Percentiles rank a stretch among this genome's conserved stretches.
Conservation (phyloP, 92 coral and sea anemone species). For the Desmophyllum pertusum region DNA sequence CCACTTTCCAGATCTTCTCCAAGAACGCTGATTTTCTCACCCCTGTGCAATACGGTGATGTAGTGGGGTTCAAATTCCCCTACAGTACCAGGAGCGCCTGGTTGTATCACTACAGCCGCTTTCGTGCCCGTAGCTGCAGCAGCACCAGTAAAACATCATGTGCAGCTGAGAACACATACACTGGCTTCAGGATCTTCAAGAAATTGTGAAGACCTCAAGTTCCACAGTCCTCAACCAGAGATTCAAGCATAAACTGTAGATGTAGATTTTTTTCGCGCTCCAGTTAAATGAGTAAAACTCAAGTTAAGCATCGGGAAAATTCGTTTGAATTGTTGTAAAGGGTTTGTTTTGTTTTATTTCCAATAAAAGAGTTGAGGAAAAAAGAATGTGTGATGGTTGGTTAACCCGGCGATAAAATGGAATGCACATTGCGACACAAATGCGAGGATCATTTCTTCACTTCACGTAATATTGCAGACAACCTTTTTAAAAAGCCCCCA, state of each 20-base stretch:
- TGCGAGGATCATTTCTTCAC: no score
- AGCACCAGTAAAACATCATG: slow-evolving; percentile 42
- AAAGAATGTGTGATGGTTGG: neutral
- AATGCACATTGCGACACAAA: no score
- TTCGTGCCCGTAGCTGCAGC: slow-evolving; percentile 53
- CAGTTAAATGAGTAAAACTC: neutral
- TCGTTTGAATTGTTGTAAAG: neutral
- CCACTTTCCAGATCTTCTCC: slow-evolving; percentile 68
- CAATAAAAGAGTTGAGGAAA: slow-evolving; percentile 11
- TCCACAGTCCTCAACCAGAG: slow-evolving; percentile 1
- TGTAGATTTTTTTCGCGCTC: neutral
- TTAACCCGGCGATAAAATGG: no score
- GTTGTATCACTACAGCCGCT: slow-evolving; percentile 47
- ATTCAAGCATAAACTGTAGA: neutral
- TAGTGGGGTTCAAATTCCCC: slow-evolving; percentile 66
- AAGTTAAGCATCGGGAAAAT: neutral
- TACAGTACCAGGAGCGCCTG: slow-evolving; percentile 37
- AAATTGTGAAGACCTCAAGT: slow-evolving; percentile 25
- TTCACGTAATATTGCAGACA: no score
- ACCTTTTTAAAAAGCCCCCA: no score
- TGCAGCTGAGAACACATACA: slow-evolving; percentile 25
- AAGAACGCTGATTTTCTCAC: slow-evolving; percentile 49
- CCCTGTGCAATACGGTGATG: slow-evolving; percentile 71
- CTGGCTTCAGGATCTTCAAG: slow-evolving; percentile 74
- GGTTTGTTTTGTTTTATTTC: neutral